Base-by-base conservation (phyloP, 2,113 vertebrate genomes). In the Lophius piscatorius region DNA sequence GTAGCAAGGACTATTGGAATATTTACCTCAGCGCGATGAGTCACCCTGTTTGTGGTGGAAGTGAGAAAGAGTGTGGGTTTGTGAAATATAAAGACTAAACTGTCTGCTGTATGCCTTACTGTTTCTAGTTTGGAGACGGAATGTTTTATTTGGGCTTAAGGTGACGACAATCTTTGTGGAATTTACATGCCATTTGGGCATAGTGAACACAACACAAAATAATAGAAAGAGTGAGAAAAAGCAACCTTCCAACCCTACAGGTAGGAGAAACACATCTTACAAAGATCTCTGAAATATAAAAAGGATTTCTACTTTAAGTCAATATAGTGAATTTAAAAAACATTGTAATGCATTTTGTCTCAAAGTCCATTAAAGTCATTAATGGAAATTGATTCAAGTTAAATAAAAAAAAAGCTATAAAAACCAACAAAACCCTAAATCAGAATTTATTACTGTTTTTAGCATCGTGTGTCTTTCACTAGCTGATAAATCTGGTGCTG, bases 11-110 rank as follows among this genome's bases (percentile, higher is more conserved):
- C 60, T 45, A 17, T 60, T 70, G 74, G 61, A 74, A 70, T 68
- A 63, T 72, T 60, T 74, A 61, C 75, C 45, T 60, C 44, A 39
- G 39, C 14, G n/a, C 48, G 66, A 80, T 85, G 81, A 81, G 59
- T 86, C 83, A 78, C 70, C 28, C 39, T 10, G 54, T 21, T 67
- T 51, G 39, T 51, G 46, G 56, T 45, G 44, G 66, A 72, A n/a
- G 54, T 44, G 54, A 40, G 38, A 56, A 55, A 57, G 48, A 62
- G 49, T 38, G 54, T 50, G 44, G 18, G 40, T 40, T 64, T 54
- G 16, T 67, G 41, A 62, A 42, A 1, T 34, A 39, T 26, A 55
- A 48, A 28, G 10, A 16, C 36, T 22, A 3, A 11, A 45, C 20
- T 36, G 12, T 61, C 38, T 49, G 39, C 17, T 41, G 63, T 18